Conservation (phyloP, 2,888 invertebrate species). For the Dryobotodes eremita region DNA sequence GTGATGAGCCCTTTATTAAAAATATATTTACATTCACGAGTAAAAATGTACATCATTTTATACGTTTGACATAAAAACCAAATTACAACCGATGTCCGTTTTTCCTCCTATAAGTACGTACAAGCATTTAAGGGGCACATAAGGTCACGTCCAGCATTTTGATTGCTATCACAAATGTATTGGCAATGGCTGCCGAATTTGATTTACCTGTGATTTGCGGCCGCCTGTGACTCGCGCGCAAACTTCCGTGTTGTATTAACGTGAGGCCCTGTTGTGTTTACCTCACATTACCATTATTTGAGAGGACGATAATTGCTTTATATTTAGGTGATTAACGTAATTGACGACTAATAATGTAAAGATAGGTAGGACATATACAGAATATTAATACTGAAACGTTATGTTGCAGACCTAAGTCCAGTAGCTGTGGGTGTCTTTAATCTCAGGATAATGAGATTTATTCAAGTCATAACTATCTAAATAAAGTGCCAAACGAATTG, state of each 20-base stretch:
- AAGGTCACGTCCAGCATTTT: constrained; percentile 60
- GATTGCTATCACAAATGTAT: constrained; percentile 76
- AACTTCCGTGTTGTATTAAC: constrained; percentile 62
- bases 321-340: not conserved
- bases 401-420: not conserved
- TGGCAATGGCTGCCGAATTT: constrained; percentile 69
- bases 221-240: constrained; percentile 59
- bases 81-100: constrained; percentile 13
- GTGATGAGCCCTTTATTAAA: constrained; percentile 24
- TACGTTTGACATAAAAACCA: constrained; percentile 8
- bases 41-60: constrained; percentile 6
- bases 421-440: too few relatives aligned
- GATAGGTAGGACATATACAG: not conserved
- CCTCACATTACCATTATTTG: constrained; percentile 17
- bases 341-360: not conserved
- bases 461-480: not conserved
- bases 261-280: constrained; percentile 37
- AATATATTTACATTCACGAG: not conserved
- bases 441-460: not conserved
- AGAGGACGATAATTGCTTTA: not conserved
- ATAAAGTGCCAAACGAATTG: not conserved
- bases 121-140: constrained; percentile 30
- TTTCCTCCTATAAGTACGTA: constrained; percentile 1
- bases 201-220: constrained; percentile 75
- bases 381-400: too few relatives aligned